Percentiles rank a stretch among this genome's conserved stretches.
These are phyloP conservation scores for Drosophila quinaria DNA, from an alignment of 2,888 invertebrate genomes.

Conservation along the genomic window DNA sequence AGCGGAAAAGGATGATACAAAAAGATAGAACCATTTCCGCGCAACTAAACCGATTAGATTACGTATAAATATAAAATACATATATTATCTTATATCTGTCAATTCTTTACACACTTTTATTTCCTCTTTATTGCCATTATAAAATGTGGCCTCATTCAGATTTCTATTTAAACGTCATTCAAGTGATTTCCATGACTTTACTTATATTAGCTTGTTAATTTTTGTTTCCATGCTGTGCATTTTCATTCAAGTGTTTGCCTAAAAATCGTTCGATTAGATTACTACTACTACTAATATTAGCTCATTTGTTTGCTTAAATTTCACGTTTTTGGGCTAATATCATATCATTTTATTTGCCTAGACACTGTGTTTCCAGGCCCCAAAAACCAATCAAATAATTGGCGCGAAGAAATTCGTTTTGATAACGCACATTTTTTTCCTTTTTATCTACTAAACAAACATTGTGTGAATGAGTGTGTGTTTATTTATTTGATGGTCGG, in stretches of 20 bases:
- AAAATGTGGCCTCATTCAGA: not conserved
- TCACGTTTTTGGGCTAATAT: not conserved
- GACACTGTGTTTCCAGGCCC: conserved; percentile 22
- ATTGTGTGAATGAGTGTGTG: conserved; percentile 14
- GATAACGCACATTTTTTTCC: conserved; percentile 34
- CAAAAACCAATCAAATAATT: conserved; percentile 41
- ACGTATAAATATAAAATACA: not conserved
- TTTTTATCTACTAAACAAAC: conserved; percentile 22
- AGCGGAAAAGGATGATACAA: not conserved
- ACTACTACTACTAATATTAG: not conserved
- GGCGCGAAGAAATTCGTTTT: conserved; percentile 36
- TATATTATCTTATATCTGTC: not conserved
- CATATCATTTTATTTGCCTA: not conserved
- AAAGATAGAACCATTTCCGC: not conserved
- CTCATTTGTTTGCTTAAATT: not conserved
- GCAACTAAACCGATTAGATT: conserved; percentile 9
- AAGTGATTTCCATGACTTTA: not conserved
- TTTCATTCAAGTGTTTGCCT: not conserved
- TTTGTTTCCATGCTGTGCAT: conserved; percentile 3
- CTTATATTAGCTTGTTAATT: not conserved
- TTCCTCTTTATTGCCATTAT: not conserved
- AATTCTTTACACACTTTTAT: not conserved
- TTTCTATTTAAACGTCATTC: conserved; percentile 1
- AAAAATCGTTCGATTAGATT: not conserved
- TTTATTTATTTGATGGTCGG: conserved; percentile 25